A percentile compares a stretch with the other conserved stretches of the same genome.
Conservation (phyloP, 2,888 invertebrate genomes). For the Xylophagus ater region DNA sequence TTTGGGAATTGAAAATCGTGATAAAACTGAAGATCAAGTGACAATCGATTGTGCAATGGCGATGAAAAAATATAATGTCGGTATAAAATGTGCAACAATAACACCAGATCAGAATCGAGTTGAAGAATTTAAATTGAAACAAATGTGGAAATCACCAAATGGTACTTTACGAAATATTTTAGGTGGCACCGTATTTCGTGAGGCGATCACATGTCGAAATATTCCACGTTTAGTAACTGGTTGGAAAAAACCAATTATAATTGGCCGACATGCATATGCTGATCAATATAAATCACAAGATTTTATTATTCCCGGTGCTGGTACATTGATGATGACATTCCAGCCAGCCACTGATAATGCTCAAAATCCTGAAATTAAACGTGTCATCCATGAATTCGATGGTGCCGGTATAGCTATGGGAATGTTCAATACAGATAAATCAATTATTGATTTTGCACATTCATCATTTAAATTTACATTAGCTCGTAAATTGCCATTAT, state of each 20-base stretch:
- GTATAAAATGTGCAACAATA: slow-evolving; percentile 97
- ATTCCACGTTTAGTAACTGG: slow-evolving; percentile 90
- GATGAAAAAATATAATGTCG: slow-evolving; percentile 93
- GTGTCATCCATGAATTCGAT: slow-evolving; percentile 74
- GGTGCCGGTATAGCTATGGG: slow-evolving; percentile 86
- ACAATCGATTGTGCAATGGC: slow-evolving; percentile 96
- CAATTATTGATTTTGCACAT: slow-evolving; percentile 88
- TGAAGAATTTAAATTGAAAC: slow-evolving; percentile 74
- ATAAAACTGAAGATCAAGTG: slow-evolving; percentile 88
- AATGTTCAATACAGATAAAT: slow-evolving; percentile 94
- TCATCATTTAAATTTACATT: slow-evolving; percentile 88
- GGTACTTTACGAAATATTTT: slow-evolving; percentile 81
- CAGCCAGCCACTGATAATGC: slow-evolving; percentile 50
- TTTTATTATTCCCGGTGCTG: slow-evolving; percentile 85
- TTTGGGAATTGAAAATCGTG: slow-evolving; percentile 89
- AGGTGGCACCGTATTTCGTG: slow-evolving; percentile 64
- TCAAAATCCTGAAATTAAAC: slow-evolving; percentile 53
- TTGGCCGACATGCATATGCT: slow-evolving; percentile 96
- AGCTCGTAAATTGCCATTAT: slow-evolving; percentile 73
- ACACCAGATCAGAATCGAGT: slow-evolving; percentile 96
- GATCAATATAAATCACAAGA: slow-evolving; percentile 97
- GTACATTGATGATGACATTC: slow-evolving; percentile 76
- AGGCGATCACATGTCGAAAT: slow-evolving; percentile 82
- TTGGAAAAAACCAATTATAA: slow-evolving; percentile 95
- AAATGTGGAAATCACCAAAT: slow-evolving; percentile 88